Percentiles rank a stretch among this genome's conserved stretches.
These are phyloP conservation scores for Neuroterus valhalla DNA, from an alignment of 1,140 invertebrate species.

Conservation along the genomic window DNA sequence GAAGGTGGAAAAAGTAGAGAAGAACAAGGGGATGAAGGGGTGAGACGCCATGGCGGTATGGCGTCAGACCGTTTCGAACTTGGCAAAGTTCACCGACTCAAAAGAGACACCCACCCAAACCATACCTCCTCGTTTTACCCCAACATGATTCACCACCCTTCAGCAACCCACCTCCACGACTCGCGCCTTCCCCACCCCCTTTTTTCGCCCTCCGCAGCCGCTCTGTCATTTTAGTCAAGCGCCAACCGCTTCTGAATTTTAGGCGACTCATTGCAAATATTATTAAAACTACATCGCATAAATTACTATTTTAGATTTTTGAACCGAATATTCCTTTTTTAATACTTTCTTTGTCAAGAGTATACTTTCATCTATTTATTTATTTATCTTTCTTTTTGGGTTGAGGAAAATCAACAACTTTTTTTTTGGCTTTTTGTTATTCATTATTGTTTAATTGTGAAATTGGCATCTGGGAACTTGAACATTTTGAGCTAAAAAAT, in stretches of 20 bases:
- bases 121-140: slow-evolving; percentile 26
- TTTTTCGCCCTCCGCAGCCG: slow-evolving; percentile 16
- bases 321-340: too few species aligned
- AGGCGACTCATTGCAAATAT: slow-evolving; percentile 25
- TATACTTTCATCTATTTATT: too few species aligned
- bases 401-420: too few species aligned
- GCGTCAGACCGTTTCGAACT: slow-evolving; percentile 51
- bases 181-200: neutral
- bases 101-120: slow-evolving; percentile 45
- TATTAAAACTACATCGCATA: too few species aligned
- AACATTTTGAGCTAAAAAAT: too few species aligned
- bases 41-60: slow-evolving; percentile 37
- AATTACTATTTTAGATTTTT: too few species aligned
- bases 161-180: slow-evolving; percentile 8
- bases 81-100: slow-evolving; percentile 55
- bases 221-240: slow-evolving; percentile 23
- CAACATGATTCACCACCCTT: slow-evolving; percentile 30
- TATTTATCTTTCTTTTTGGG: too few species aligned
- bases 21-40: neutral
- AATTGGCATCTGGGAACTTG: too few species aligned
- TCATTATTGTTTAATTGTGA: too few species aligned
- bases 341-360: too few species aligned
- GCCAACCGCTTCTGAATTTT: slow-evolving; percentile 20
- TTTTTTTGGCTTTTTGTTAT: too few species aligned
- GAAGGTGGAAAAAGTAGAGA: slow-evolving; percentile 10